Percentiles rank a stretch among this genome's conserved stretches.
Evolutionary conservation across 2,113 vertebrate genomes (phyloP).

Genomic region (Emydocephalus ijimae): DNA sequence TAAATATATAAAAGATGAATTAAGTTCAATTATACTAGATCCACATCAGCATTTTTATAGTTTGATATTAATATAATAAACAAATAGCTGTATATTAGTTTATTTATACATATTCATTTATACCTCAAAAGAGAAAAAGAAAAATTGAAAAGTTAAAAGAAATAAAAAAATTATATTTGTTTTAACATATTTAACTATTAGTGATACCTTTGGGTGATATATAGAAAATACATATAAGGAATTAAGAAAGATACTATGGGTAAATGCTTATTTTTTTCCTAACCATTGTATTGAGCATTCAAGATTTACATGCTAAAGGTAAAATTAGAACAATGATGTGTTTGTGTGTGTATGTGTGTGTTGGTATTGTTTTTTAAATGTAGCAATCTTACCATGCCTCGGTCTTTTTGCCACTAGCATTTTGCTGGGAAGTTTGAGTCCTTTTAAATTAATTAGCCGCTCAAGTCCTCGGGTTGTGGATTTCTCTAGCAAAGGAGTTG

Average conservation of each 20-base stretch:
- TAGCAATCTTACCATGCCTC: constrained; percentile 76
- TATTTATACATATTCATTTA: no score
- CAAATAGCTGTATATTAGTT: not conserved
- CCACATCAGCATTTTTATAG: not conserved
- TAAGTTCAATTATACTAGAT: constrained; percentile 14
- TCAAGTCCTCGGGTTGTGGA: constrained; percentile 73
- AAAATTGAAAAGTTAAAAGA: not conserved
- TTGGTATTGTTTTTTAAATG: not conserved
- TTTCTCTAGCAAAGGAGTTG: constrained; percentile 52
- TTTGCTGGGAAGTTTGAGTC: constrained; percentile 74
- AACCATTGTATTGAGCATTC: not conserved
- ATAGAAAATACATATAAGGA: not conserved
- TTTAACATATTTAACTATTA: not conserved
- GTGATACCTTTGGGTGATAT: not conserved
- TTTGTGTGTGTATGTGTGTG: not conserved
- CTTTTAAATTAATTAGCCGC: constrained; percentile 65
- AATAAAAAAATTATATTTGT: not conserved
- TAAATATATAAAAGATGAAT: constrained; percentile 45
- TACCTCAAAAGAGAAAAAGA: not conserved
- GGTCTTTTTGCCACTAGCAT: constrained; percentile 75
- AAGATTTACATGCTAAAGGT: not conserved
- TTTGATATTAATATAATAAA: not conserved
- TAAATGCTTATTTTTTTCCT: not conserved
- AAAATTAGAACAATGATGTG: not conserved
- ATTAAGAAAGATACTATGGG: not conserved